A percentile compares a stretch with the other conserved stretches of the same genome.
These are phyloP conservation scores for Heterotilapia buettikoferi DNA, from an alignment of 2,113 vertebrate species.

Conservation along the genomic window DNA sequence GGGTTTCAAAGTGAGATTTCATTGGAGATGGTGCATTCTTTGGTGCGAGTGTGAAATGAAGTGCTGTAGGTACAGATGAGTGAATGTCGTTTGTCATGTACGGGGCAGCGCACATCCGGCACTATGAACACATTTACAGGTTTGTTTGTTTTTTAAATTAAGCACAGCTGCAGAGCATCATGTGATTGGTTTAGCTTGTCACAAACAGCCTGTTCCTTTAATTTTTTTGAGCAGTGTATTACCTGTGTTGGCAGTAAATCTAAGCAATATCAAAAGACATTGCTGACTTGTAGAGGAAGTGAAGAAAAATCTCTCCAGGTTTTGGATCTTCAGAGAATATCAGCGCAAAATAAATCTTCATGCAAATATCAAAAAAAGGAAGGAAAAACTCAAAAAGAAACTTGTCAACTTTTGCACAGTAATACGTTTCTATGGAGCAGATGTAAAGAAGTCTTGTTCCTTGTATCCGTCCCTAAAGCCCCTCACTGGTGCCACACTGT, in stretches of 20 bases:
- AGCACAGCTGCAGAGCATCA: not conserved
- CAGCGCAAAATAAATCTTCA: not conserved
- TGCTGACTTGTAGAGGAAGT: not conserved
- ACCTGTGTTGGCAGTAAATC: not conserved
- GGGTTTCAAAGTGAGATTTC: rapidly evolving
- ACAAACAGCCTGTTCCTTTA: not conserved
- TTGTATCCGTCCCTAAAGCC: not conserved
- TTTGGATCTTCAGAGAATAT: not conserved
- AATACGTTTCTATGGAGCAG: not conserved
- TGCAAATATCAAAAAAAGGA: not conserved
- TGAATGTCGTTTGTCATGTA: not conserved
- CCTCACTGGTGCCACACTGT: not conserved
- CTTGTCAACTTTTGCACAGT: not conserved
- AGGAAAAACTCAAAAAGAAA: not conserved
- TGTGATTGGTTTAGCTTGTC: not conserved
- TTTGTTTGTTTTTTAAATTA: not conserved
- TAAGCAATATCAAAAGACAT: not conserved
- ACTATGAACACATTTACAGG: not conserved
- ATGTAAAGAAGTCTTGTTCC: not conserved
- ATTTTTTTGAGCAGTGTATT: not conserved
- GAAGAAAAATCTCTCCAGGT: not conserved
- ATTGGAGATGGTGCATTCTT: rapidly evolving
- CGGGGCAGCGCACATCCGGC: rapidly evolving
- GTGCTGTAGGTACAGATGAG: not conserved
- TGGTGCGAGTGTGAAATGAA: not conserved